Evolutionary conservation across 1,140 invertebrate species (phyloP).

Genomic region (Brachionus paranguensis): DNA sequence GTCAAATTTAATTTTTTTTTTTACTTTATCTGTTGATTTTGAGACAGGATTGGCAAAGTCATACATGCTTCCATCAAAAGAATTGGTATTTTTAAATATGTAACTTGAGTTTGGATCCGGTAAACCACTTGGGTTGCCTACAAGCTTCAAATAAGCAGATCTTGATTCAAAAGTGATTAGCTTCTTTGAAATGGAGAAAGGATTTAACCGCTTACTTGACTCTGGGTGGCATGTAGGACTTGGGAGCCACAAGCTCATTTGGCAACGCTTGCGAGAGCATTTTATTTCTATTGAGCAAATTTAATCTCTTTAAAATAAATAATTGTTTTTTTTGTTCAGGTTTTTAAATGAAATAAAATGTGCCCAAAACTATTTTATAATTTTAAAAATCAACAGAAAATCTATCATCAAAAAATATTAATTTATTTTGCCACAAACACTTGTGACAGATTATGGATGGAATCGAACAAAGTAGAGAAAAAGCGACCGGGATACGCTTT

Average conservation of each 20-base stretch:
- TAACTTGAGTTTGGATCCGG: background rate
- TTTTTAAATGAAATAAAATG: conserved; percentile 10
- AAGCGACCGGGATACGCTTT: background rate
- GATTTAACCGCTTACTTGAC: background rate
- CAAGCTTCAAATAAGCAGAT: conserved; percentile 7
- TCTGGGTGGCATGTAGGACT: conserved; percentile 12
- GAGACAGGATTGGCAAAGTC: background rate
- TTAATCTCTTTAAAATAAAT: background rate
- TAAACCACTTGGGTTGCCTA: background rate
- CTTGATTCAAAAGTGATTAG: background rate
- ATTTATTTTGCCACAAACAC: background rate
- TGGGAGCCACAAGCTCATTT: conserved; percentile 4
- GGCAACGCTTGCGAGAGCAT: conserved; percentile 27
- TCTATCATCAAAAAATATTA: background rate
- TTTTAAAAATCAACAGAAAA: conserved; percentile 5
- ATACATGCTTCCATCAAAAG: background rate
- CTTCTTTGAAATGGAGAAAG: background rate
- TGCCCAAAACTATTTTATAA: background rate
- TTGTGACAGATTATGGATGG: background rate
- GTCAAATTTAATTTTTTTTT: background rate
- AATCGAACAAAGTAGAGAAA: background rate
- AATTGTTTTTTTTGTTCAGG: background rate
- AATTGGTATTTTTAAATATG: background rate
- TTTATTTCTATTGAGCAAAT: background rate
- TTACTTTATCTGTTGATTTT: background rate